These are phyloP conservation scores for Paracentrotus lividus DNA, from an alignment of 53 echinoderm and acorn worm genomes.

Conservation along the genomic window DNA sequence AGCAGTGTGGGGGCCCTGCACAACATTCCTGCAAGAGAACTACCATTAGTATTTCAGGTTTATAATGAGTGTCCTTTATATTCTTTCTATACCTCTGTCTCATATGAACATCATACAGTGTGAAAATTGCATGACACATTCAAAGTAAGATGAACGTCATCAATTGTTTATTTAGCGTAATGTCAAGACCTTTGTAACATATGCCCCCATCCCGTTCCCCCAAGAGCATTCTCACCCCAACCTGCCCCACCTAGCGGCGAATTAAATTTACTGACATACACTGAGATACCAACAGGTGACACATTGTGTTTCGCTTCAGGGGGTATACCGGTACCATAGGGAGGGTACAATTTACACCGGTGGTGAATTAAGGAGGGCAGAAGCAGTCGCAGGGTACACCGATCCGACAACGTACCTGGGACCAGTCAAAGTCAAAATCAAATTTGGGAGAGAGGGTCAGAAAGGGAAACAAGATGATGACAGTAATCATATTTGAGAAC, in stretches of 20 bases:
- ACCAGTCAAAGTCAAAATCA: slow-evolving; percentile 47
- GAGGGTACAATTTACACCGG: slow-evolving; percentile 67
- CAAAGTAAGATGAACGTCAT: background rate
- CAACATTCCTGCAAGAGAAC: too few relatives aligned
- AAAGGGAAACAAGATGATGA: slow-evolving; percentile 37
- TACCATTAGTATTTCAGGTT: too few relatives aligned
- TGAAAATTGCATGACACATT: background rate
- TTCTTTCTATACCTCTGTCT: too few relatives aligned
- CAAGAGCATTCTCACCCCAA: background rate
- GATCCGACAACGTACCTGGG: slow-evolving; percentile 32
- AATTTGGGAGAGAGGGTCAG: slow-evolving; percentile 35
- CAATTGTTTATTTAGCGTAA: background rate
- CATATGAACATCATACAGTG: too few relatives aligned
- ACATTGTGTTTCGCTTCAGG: slow-evolving; percentile 45
- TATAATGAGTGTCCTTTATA: too few relatives aligned
- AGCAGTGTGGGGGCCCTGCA: too few relatives aligned
- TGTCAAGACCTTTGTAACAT: background rate
- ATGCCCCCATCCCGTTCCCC: background rate
- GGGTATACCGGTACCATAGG: slow-evolving; percentile 28
- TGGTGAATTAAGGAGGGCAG: slow-evolving; percentile 55
- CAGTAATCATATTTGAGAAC: slow-evolving; percentile 55
- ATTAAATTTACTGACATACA: slow-evolving; percentile 54
- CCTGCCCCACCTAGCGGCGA: background rate
- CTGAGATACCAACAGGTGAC: slow-evolving; percentile 55
- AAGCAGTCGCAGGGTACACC: background rate